These are phyloP conservation scores for Xanthia icteritia DNA, from an alignment of 2,888 invertebrate species.

Conservation along the genomic window DNA sequence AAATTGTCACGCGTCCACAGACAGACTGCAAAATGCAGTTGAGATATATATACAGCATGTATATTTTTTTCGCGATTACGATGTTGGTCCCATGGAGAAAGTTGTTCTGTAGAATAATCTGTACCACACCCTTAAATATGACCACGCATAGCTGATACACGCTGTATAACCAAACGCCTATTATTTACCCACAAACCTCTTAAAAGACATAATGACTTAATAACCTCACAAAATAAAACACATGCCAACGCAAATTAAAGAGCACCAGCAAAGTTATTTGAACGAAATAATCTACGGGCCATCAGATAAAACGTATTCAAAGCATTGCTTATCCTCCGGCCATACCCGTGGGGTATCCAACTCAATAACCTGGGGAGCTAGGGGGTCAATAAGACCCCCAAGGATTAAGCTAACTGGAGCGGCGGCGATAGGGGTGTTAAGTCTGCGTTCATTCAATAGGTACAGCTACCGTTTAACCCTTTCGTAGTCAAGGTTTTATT, in stretches of 20 bases:
- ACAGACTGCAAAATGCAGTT: neutral
- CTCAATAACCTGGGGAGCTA: slow-evolving; percentile 41
- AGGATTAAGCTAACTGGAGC: slow-evolving; percentile 55
- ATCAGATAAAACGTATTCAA: slow-evolving; percentile 44
- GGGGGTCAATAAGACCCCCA: slow-evolving; percentile 46
- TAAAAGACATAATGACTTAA: neutral
- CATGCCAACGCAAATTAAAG: slow-evolving; percentile 29
- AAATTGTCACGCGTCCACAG: neutral
- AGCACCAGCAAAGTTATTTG: slow-evolving; percentile 36
- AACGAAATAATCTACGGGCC: slow-evolving; percentile 45
- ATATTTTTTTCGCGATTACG: too few relatives aligned
- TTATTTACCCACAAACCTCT: neutral
- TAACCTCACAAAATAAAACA: slow-evolving; percentile 12
- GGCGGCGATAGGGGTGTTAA: slow-evolving; percentile 58
- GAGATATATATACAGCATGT: too few relatives aligned
- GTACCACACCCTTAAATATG: too few relatives aligned
- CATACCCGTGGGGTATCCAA: slow-evolving; percentile 20
- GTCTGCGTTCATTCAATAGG: slow-evolving; percentile 54
- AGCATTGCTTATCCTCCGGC: slow-evolving; percentile 28
- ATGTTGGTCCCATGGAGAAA: too few relatives aligned
- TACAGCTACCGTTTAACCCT: slow-evolving; percentile 52
- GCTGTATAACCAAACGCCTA: neutral
- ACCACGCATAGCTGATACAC: too few relatives aligned
- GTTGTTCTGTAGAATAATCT: neutral
- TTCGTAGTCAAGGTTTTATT: slow-evolving; percentile 14